phyloP scores from a whole-genome alignment of 1,140 invertebrate genomes.

The Eciton burchellii region DNA sequence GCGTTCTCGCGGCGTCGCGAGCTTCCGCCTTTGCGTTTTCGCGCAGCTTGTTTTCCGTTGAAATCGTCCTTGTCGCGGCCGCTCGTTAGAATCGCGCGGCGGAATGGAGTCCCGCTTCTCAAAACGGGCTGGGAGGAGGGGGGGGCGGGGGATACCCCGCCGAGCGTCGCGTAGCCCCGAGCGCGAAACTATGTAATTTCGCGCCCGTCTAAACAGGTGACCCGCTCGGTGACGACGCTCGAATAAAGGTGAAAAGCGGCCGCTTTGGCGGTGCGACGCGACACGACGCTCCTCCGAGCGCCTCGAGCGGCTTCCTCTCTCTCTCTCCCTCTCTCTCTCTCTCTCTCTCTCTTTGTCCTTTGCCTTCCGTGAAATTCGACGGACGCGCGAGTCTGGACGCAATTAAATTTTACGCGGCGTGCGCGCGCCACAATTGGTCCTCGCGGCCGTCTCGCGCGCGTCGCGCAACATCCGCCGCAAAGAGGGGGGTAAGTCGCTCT shows the following conservation, averaged over 20 bases:
- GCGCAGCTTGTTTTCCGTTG: background rate
- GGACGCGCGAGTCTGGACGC: slow-evolving; percentile 24
- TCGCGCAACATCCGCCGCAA: background rate
- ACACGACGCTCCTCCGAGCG: slow-evolving; percentile 13
- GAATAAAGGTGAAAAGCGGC: slow-evolving; percentile 65
- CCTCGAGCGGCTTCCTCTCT: slow-evolving; percentile 16
- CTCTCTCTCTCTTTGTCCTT: background rate
- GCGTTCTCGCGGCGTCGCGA: background rate
- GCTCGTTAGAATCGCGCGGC: slow-evolving; percentile 56
- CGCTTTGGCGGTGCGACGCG: background rate
- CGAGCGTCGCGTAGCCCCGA: slow-evolving; percentile 12
- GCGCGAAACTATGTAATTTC: slow-evolving; percentile 76
- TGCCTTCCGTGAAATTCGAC: slow-evolving; percentile 47
- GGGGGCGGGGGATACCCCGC: too few relatives aligned
- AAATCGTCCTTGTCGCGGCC: background rate
- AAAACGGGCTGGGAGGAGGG: too few relatives aligned
- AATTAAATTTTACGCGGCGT: slow-evolving; percentile 67
- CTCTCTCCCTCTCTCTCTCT: background rate
- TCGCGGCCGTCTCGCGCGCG: background rate
- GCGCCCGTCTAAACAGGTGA: slow-evolving; percentile 74
- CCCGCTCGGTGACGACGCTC: slow-evolving; percentile 45
- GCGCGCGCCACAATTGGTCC: slow-evolving; percentile 10
- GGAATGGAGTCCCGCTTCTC: slow-evolving; percentile 62
- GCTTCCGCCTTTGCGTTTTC: slow-evolving; percentile 28
- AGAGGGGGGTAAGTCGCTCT: background rate